Conservation (phyloP, 2,888 invertebrate genomes). For the Acrobeloides nanus region DNA sequence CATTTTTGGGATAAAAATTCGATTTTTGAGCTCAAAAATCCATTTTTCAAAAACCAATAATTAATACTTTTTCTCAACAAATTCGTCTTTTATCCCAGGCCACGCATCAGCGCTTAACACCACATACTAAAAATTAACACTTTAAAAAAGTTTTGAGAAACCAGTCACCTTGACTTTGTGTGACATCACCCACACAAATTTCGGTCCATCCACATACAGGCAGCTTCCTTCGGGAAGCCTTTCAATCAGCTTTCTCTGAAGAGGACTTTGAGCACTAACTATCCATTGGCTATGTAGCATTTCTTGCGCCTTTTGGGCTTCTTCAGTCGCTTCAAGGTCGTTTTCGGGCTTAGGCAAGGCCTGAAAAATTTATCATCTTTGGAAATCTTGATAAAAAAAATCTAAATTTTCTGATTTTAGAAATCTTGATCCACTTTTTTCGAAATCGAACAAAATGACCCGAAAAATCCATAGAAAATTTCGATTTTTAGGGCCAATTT, state of each 20-base stretch:
- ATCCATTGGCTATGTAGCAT: conserved; percentile 34
- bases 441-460: too few relatives aligned
- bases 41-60: too few relatives aligned
- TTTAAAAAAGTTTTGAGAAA: not conserved
- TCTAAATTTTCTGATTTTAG: too few relatives aligned
- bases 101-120: conserved; percentile 25
- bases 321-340: not conserved
- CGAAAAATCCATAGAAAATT: too few relatives aligned
- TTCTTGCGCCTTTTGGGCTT: too few relatives aligned
- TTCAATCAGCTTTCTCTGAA: conserved; percentile 32
- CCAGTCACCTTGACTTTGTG: not conserved
- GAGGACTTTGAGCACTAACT: conserved; percentile 41
- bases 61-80: too few relatives aligned
- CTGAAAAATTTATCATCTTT: not conserved
- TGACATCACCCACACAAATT: not conserved
- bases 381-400: not conserved
- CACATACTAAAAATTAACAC: conserved; percentile 27
- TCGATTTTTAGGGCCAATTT: too few relatives aligned
- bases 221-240: conserved; percentile 19
- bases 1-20: too few relatives aligned
- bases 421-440: too few relatives aligned
- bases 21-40: too few relatives aligned
- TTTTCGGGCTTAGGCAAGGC: not conserved
- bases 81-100: conserved; percentile 15
- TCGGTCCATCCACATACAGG: conserved; percentile 42